phyloP scores from a whole-genome alignment of 2,797 vertebrate species.

The Acridotheres tristis region DNA sequence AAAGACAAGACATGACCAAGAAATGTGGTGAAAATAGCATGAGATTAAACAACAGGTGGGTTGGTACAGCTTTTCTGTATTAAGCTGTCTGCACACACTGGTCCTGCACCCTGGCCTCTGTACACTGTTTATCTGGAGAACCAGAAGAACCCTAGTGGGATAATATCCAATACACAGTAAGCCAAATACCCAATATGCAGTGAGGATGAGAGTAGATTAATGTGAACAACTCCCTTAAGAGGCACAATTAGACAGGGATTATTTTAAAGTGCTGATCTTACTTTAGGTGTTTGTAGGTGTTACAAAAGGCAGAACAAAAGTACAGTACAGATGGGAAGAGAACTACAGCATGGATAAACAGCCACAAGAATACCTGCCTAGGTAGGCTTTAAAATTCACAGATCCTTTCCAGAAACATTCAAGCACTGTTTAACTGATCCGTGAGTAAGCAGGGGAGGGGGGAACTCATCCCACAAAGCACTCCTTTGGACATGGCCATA shows the following conservation, averaged over 20 bases:
- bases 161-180: neutral
- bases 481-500: neutral
- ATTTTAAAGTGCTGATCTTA: neutral
- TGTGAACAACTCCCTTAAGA: neutral
- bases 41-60: neutral
- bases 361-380: neutral
- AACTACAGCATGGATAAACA: neutral
- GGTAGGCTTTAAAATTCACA: neutral
- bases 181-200: neutral
- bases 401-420: neutral
- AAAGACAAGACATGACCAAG: neutral
- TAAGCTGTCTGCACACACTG: neutral
- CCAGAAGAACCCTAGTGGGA: neutral
- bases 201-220: neutral
- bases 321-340: neutral
- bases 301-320: neutral
- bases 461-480: neutral
- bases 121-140: neutral
- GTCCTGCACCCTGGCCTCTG: neutral
- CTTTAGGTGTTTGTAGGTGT: neutral
- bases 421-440: neutral
- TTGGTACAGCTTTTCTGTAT: neutral
- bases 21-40: neutral
- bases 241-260: neutral
- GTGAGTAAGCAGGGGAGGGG: neutral